Evolutionary conservation across 2,888 invertebrate species (phyloP).

Genomic region (Chrysodeixis includens): DNA sequence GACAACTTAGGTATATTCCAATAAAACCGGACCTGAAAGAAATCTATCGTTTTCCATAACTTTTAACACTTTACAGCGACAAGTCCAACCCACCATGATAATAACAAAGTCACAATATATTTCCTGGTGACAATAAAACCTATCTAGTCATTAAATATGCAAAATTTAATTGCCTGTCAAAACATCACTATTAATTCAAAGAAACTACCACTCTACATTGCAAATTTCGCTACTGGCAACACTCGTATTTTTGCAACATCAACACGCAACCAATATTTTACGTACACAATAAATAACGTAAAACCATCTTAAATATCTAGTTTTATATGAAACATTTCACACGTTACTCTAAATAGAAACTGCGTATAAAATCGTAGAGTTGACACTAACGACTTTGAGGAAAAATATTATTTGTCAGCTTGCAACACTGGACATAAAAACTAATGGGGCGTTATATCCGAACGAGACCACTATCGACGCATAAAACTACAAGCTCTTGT

Average conservation of each 20-base stretch:
- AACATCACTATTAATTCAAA: slow-evolving; percentile 25
- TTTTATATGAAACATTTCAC: slow-evolving; percentile 41
- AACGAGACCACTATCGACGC: slow-evolving; percentile 69
- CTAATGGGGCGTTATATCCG: slow-evolving; percentile 75
- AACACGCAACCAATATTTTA: slow-evolving; percentile 44
- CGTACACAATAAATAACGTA: slow-evolving; percentile 27
- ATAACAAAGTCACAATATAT: slow-evolving; percentile 1
- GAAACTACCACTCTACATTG: slow-evolving; percentile 15
- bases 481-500: slow-evolving; percentile 63
- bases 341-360: slow-evolving; percentile 60
- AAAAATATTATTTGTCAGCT: slow-evolving; percentile 66
- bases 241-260: slow-evolving; percentile 34
- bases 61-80: not conserved
- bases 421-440: slow-evolving; percentile 73
- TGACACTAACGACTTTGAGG: slow-evolving; percentile 59
- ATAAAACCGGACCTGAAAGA: not conserved
- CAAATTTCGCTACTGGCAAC: slow-evolving; percentile 36
- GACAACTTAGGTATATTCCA: too few species aligned
- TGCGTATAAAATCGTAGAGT: slow-evolving; percentile 55
- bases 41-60: not conserved
- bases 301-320: slow-evolving; percentile 28
- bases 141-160: not conserved
- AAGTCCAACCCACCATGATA: not conserved
- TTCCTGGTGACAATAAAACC: not conserved
- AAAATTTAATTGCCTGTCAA: slow-evolving; percentile 26